phyloP scores from a whole-genome alignment of 2,888 invertebrate species.

The Ophion ventricosus region DNA sequence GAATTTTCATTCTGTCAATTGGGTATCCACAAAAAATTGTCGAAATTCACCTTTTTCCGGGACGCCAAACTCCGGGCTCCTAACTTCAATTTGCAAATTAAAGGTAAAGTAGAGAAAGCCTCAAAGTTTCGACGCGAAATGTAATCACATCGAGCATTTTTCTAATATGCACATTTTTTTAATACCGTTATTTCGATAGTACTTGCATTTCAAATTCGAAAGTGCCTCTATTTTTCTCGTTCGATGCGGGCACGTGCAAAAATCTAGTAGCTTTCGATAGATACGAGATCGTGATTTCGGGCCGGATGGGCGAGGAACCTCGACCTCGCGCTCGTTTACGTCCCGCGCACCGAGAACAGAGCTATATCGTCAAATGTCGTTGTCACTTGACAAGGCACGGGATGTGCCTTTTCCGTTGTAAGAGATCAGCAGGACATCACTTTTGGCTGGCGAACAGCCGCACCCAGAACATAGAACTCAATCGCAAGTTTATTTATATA shows the following conservation, averaged over 20 bases:
- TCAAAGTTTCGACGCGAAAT: no score
- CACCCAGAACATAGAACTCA: slow-evolving; percentile 68
- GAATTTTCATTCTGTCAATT: no score
- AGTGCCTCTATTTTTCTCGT: neutral
- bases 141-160: no score
- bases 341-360: slow-evolving; percentile 57
- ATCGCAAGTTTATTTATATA: slow-evolving; percentile 21
- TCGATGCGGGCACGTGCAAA: slow-evolving; percentile 2
- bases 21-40: no score
- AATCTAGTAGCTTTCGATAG: slow-evolving; percentile 63
- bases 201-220: neutral
- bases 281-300: slow-evolving; percentile 68
- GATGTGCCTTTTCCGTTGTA: slow-evolving; percentile 74
- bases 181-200: neutral
- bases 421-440: slow-evolving; percentile 61
- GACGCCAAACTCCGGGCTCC: no score
- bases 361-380: slow-evolving; percentile 71
- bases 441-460: slow-evolving; percentile 64
- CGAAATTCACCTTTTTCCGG: no score
- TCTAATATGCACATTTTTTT: neutral
- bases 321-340: slow-evolving; percentile 76
- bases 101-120: no score
- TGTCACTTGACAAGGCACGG: slow-evolving; percentile 76
- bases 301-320: slow-evolving; percentile 79
- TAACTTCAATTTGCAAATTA: neutral